Evolutionary conservation across 2,888 invertebrate species (phyloP).

Genomic region (Agrenia bidenticulata): DNA sequence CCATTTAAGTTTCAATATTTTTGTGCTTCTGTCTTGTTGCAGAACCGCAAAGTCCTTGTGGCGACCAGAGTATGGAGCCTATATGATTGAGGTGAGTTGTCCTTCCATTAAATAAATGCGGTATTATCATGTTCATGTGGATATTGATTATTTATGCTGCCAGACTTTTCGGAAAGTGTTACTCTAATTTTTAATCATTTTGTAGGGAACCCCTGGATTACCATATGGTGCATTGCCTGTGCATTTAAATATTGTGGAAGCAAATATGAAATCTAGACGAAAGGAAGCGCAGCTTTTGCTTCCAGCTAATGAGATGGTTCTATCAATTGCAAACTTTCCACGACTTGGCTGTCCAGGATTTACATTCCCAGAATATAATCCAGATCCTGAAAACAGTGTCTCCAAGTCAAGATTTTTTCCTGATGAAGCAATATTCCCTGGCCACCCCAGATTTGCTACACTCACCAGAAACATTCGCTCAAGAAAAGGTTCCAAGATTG

Average conservation of each 20-base stretch:
- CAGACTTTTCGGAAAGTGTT: neutral
- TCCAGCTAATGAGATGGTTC: conserved; percentile 74
- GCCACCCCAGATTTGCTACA: conserved; percentile 94
- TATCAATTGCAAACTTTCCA: conserved; percentile 91
- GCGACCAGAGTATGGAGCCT: conserved; percentile 98
- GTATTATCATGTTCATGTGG: neutral
- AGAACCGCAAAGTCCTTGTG: conserved; percentile 81
- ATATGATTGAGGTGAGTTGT: conserved; percentile 78
- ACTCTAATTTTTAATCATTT: neutral
- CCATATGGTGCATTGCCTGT: conserved; percentile 92
- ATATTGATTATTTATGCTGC: no score
- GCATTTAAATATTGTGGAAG: conserved; percentile 97
- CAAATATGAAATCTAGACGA: conserved; percentile 84
- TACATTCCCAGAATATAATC: conserved; percentile 75
- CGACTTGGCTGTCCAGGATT: conserved; percentile 87
- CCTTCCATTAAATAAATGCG: neutral
- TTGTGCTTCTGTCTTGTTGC: conserved; percentile 50
- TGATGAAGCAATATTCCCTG: conserved; percentile 87
- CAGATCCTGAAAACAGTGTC: conserved; percentile 71
- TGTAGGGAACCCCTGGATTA: conserved; percentile 85
- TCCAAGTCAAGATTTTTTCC: conserved; percentile 89
- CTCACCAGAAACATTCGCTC: conserved; percentile 89
- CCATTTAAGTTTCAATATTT: conserved; percentile 14
- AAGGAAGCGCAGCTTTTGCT: conserved; percentile 69
- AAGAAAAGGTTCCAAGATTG: conserved; percentile 90